Base-by-base conservation (phyloP, 2,113 vertebrate genomes). In the Myrmophylax atrothorax region DNA sequence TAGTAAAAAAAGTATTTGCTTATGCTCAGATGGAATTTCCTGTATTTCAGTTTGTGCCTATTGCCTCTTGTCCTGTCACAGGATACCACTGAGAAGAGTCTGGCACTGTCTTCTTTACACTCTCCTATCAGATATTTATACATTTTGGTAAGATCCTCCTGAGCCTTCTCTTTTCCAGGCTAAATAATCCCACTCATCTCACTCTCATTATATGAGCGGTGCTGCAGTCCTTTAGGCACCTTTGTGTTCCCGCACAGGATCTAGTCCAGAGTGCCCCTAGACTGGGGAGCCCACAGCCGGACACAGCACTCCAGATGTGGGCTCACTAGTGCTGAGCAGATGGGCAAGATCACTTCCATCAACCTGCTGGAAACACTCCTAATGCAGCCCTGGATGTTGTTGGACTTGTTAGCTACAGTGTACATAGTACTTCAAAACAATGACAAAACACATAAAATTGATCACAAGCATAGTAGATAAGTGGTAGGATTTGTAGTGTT, bases 61-160 rank as follows among this genome's bases (percentile, higher is more conserved):
- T 63, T 94, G 78, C 82, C 79, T 94, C 91, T 94, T 90, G 66
- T 92, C 62, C 82, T 93, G 85, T 93, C 75, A 90, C 40, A 85
- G 83, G 83, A 72, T 88, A 68, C 70, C 70, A 83, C 93, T 92
- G 62, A 92, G 90, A 87, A 94, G 85, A 83, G 53, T 75, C 86
- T 94, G 79, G 12, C 85, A 58, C 67, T 78, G 70, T 87, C 58
- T 42, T 85, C 53, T 86, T 85, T 94, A 73, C 53, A 59, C 92
- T 94, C 67, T 94, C 46, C 75, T 60, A 56, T 80, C 59, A 92
- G 84, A 88, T 96, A 76, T 90, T 93, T 93, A 63, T 85, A 82
- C 29, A n/a, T 87, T 93, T 94, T 91, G 59, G 52, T 72, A 75
- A 93, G 85, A 92, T 87, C 66, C 22, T 93, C 56, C 78, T 75